These are phyloP conservation scores for Otolemur crassicaudatus DNA, from an alignment of 2,797 vertebrate species.

Conservation along the genomic window DNA sequence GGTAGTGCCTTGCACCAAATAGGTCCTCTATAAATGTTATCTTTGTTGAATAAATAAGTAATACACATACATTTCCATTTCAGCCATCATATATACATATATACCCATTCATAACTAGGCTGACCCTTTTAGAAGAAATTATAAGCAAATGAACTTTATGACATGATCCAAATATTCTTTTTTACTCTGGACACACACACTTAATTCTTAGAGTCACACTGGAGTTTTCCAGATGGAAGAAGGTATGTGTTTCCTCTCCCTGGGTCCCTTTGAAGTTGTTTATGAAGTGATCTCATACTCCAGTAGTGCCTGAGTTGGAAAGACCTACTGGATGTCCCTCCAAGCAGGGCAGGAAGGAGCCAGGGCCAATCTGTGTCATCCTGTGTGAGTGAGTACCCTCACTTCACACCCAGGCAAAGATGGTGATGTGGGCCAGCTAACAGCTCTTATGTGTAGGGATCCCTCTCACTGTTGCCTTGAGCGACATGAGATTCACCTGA, in stretches of 20 bases:
- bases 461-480: background rate
- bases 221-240: background rate
- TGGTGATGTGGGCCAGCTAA: fast-evolving
- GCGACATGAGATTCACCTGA: background rate
- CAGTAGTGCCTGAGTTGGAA: background rate
- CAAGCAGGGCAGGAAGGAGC: background rate
- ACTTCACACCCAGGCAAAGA: fast-evolving
- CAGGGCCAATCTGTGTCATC: background rate
- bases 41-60: constrained; percentile 38
- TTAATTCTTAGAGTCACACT: background rate
- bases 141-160: background rate
- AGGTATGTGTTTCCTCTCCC: background rate
- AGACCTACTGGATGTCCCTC: background rate
- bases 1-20: background rate
- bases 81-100: background rate
- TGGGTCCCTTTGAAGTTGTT: background rate
- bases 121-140: background rate
- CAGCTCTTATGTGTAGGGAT: background rate
- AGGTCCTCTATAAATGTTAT: constrained; percentile 10
- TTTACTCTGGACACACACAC: background rate
- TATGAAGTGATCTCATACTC: background rate
- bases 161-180: background rate
- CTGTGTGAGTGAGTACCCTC: background rate
- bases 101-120: background rate
- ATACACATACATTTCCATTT: constrained; percentile 25